phyloP scores from a whole-genome alignment of 2,888 invertebrate species.

The Rotaria sp. region DNA sequence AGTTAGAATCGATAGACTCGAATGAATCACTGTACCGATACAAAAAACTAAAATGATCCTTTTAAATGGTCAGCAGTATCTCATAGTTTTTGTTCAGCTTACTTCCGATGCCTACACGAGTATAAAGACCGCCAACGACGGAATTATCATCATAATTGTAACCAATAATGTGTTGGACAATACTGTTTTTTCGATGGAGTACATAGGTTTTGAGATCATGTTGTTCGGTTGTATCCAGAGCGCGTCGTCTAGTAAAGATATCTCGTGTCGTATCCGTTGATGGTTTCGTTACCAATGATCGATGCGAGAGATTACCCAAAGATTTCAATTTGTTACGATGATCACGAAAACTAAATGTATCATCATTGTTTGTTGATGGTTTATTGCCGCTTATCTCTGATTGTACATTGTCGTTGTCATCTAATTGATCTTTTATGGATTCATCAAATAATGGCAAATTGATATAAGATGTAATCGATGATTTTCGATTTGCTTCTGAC shows the following conservation, averaged over 20 bases:
- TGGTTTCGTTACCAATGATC: neutral
- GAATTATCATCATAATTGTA: conserved; percentile 22
- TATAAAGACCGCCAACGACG: neutral
- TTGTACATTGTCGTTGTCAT: neutral
- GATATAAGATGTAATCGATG: neutral
- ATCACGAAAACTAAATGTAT: neutral
- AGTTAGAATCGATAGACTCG: neutral
- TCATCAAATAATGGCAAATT: neutral
- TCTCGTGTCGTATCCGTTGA: neutral
- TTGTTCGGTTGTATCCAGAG: neutral
- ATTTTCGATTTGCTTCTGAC: neutral
- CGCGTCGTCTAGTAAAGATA: neutral
- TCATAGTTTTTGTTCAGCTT: neutral
- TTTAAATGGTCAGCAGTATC: too few species aligned
- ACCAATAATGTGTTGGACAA: neutral
- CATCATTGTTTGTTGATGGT: neutral
- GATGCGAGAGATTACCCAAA: neutral
- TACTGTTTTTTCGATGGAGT: neutral
- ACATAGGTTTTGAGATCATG: neutral
- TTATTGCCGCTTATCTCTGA: too few species aligned
- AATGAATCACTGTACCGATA: neutral
- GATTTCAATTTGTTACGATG: neutral
- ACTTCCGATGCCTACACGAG: neutral
- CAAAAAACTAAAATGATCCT: neutral
- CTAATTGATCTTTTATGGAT: neutral